These are phyloP conservation scores for Bettongia penicillata DNA, from an alignment of 2,113 vertebrate genomes.

Conservation along the genomic window DNA sequence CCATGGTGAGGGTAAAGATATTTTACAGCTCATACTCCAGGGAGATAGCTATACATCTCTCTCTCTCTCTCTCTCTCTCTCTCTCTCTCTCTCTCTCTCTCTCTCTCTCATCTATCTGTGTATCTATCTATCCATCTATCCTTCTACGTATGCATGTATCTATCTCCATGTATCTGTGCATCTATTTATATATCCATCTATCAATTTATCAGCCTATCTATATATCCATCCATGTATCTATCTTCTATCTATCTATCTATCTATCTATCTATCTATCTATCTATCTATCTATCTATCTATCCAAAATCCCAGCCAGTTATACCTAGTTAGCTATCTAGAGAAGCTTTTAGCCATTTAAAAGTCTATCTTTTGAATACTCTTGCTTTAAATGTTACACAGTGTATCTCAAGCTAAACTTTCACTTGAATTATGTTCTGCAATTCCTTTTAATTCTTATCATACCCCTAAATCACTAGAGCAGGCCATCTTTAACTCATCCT, in stretches of 20 bases:
- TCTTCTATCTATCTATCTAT: too few relatives aligned
- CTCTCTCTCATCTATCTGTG: too few relatives aligned
- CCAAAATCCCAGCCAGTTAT: not conserved
- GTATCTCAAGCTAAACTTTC: not conserved
- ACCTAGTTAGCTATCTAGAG: not conserved
- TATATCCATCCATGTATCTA: too few relatives aligned
- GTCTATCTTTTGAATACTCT: not conserved
- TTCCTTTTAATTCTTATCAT: not conserved
- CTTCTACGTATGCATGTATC: too few relatives aligned
- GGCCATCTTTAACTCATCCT: not conserved
- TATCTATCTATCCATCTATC: too few relatives aligned
- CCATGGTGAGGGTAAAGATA: not conserved
- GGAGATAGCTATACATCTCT: not conserved
- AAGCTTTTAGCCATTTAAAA: not conserved
- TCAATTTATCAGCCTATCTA: too few relatives aligned
- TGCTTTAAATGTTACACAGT: not conserved
- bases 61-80: too few relatives aligned
- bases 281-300: not conserved
- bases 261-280: too few relatives aligned
- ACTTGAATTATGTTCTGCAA: not conserved
- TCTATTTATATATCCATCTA: too few relatives aligned
- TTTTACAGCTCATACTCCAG: not conserved
- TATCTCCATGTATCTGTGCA: too few relatives aligned
- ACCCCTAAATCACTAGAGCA: not conserved
- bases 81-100: too few relatives aligned